Base-by-base conservation (phyloP, 2,888 invertebrate species). In the Hirtodrosophila histrioides region DNA sequence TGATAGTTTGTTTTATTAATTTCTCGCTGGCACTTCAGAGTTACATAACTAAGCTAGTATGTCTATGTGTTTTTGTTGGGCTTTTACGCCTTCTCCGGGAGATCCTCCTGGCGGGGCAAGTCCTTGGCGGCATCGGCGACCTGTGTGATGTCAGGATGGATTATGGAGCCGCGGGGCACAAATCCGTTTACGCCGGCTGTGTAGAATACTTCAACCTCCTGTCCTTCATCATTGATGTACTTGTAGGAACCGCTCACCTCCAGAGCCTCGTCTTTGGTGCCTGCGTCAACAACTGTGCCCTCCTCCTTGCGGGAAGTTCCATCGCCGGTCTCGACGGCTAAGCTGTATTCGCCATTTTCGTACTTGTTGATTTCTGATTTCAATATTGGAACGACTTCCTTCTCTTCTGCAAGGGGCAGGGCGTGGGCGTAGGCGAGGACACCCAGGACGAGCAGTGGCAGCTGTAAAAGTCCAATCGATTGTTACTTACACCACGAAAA, bases 151-250 rank as follows among this genome's bases (percentile, higher is more conserved):
- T 90, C 89, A 8, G 88, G 73, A 50, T 87, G 76, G 35, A 92
- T 91, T 4, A 70, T 82, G 1, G 75, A 72, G 4, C 91, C 89
- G 8, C 78, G 67, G 24, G 91, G 91, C 7, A 92, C 91, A 46
- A 91, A 92, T 31, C 91, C 91, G 63, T 91, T 89, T 37, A 79
- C 78, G 48, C 91, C 91, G 9, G 91, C 91, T 0, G 91, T 92
- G 39, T 92, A 92, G 71, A 75, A 79, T 1, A 92, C 91, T 56
- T 88, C 89, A 1, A 91, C 89, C 29, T 86, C 79, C n/a, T 88
- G 64, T 33, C 90, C 91, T 2, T 77, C 55, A 0, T 84, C 89
- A 58, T 92, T 87, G 56, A 86, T 66, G 62, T 91, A 92, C 50
- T 75, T 88, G 72, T 91, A 92, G 53, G 88, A 89, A 12, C 91